Percentiles rank a stretch among this genome's conserved stretches.
phyloP scores from a whole-genome alignment of 2,113 vertebrate genomes.

The Sinocyclocheilus anshuiensis region DNA sequence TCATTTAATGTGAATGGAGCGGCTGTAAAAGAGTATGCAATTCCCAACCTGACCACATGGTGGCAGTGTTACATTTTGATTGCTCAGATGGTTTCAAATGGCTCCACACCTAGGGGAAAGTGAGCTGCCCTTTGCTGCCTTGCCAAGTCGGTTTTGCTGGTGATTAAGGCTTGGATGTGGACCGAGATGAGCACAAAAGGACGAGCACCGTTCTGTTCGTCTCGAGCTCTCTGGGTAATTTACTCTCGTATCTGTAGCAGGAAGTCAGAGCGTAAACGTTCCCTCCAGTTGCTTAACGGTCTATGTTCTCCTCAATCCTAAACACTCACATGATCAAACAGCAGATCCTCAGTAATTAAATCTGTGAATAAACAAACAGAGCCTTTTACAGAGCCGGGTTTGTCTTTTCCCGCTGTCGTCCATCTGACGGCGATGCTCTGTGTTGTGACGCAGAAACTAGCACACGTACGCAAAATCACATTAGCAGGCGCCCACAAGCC shows the following conservation, averaged over 20 bases:
- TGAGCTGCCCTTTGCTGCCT: neutral
- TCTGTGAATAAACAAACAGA: conserved; percentile 27
- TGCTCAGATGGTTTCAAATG: neutral
- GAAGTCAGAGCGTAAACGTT: conserved; percentile 24
- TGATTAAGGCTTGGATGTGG: conserved; percentile 19
- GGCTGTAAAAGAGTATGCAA: neutral
- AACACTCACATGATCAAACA: conserved; percentile 2
- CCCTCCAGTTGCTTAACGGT: neutral
- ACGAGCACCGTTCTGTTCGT: neutral
- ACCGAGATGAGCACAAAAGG: conserved; percentile 17
- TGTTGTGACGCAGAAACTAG: conserved; percentile 40
- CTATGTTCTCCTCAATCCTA: neutral
- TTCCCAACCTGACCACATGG: conserved; percentile 45
- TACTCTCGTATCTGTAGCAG: conserved; percentile 28
- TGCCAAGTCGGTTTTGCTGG: conserved; percentile 8
- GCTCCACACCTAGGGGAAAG: neutral
- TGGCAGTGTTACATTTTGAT: conserved; percentile 51
- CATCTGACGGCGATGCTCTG: neutral
- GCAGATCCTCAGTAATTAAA: conserved; percentile 1
- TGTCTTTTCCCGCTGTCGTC: neutral
- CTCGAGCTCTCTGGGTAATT: conserved; percentile 5
- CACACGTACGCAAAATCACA: neutral
- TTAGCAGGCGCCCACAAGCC: conserved; percentile 39
- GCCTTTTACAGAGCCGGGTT: neutral
- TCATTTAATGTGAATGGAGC: neutral